phyloP scores from a whole-genome alignment of 2,888 invertebrate species.

The Nipponacmea schrenckii region DNA sequence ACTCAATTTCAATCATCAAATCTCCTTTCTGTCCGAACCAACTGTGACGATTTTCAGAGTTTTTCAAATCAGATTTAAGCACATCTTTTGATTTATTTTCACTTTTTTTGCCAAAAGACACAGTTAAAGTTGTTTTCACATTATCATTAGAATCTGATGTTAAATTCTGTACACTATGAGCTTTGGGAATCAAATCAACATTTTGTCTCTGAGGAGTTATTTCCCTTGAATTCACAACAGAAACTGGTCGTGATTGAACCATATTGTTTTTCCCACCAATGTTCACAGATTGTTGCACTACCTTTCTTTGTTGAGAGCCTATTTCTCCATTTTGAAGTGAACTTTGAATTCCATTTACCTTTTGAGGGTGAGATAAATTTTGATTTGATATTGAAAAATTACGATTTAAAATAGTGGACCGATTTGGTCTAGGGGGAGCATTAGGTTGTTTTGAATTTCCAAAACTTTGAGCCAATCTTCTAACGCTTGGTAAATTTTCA shows the following conservation, averaged over 20 bases:
- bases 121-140: conserved; percentile 3
- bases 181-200: background rate
- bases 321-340: conserved; percentile 1
- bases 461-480: conserved; percentile 31
- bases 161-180: conserved; percentile 5
- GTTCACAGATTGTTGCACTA: background rate
- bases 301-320: background rate
- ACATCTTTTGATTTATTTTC: background rate
- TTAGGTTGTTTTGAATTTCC: conserved; percentile 13
- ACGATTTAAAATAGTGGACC: background rate
- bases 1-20: background rate
- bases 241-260: background rate
- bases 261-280: background rate
- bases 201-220: background rate
- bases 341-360: conserved; percentile 5
- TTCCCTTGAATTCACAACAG: background rate
- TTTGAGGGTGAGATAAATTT: background rate
- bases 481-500: conserved; percentile 32
- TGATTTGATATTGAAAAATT: background rate
- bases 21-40: background rate
- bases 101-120: background rate
- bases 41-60: background rate
- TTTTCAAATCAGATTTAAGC: background rate
- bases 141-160: background rate
- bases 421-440: background rate